Conservation (phyloP, 2,797 vertebrate species). For the Pangasius djambal region DNA sequence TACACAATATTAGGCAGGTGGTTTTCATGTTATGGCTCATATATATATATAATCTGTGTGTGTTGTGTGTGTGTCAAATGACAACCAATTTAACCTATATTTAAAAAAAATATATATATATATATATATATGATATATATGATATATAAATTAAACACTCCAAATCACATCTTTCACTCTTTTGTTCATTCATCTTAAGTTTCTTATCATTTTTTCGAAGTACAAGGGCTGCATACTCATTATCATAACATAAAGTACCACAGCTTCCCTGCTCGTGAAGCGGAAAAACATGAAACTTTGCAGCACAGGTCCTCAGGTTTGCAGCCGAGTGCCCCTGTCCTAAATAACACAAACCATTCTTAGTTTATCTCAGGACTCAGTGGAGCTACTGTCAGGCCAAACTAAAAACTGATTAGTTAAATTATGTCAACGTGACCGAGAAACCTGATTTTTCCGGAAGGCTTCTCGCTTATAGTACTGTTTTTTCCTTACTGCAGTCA, state of each 20-base stretch:
- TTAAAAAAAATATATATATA: neutral
- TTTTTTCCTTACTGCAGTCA: conserved; percentile 14
- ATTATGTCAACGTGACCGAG: conserved; percentile 42
- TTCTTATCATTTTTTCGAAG: neutral
- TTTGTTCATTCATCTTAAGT: neutral
- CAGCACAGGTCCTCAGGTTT: conserved; percentile 3
- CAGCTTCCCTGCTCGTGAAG: neutral
- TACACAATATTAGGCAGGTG: too few relatives aligned
- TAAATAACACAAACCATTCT: conserved; percentile 28
- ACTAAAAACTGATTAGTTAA: conserved; percentile 44
- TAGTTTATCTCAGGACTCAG: conserved; percentile 5
- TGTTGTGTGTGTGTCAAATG: neutral
- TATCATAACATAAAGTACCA: neutral
- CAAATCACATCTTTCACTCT: too few relatives aligned
- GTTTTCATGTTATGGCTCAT: too few relatives aligned
- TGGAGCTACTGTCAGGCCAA: conserved; percentile 26
- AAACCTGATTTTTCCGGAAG: conserved; percentile 26
- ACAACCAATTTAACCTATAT: neutral
- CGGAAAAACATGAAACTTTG: neutral
- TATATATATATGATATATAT: neutral
- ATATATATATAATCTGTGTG: too few relatives aligned
- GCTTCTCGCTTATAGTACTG: conserved; percentile 13
- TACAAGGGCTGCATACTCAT: neutral
- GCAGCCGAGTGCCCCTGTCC: neutral
- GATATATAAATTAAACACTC: neutral